Evolutionary conservation across 1,140 invertebrate species (phyloP), one percentile per base, ranked within the genome.

Genomic region (Teleogryllus occipitalis): DNA sequence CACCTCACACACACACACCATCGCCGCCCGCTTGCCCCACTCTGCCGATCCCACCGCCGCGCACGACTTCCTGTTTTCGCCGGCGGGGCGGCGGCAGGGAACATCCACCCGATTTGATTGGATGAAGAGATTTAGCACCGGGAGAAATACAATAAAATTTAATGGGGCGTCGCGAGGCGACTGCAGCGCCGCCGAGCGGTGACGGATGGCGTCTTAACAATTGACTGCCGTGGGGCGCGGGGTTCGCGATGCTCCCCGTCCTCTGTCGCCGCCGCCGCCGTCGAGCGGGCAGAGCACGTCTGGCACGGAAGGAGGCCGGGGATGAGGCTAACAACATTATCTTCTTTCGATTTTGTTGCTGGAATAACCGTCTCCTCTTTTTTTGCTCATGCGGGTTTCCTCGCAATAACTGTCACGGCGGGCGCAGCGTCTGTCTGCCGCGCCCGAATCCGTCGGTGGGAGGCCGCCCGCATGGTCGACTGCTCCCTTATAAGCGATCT

Each of bases 141-240:
- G 65, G 8, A 74, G 78, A 74, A 74, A 48, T 74, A 78, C 78
- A 78, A 78, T 78, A 78, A 78, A 78, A 78, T 78, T 74, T 78
- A 78, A 78, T 78, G 65, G 78, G 18, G 65, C 78, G 78, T 78
- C 78, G 54, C 74, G 21, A 75, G 74, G 54, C 54, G 54, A 65
- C 54, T 65, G 54, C 54, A 65, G 54, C 54, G 54, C 54, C 18
- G 54, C 54, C 18, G 54, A 65, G 54, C 54, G 54, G 54, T 65
- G 54, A 65, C 54, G 54, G 54, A 65, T 65, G 54, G 54, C 54
- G 54, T 65, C 54, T 65, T 65, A 65, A 65, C 54, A 65, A 65
- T 65, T 65, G 54, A 65, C 54, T 65, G 54, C 54, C 54, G 54
- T 65, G 54, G 54, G 54, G 54, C 18, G 54, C 54, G 54, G 2